Evolutionary conservation across 2,113 vertebrate genomes (phyloP).

Genomic region (Heterotis niloticus): DNA sequence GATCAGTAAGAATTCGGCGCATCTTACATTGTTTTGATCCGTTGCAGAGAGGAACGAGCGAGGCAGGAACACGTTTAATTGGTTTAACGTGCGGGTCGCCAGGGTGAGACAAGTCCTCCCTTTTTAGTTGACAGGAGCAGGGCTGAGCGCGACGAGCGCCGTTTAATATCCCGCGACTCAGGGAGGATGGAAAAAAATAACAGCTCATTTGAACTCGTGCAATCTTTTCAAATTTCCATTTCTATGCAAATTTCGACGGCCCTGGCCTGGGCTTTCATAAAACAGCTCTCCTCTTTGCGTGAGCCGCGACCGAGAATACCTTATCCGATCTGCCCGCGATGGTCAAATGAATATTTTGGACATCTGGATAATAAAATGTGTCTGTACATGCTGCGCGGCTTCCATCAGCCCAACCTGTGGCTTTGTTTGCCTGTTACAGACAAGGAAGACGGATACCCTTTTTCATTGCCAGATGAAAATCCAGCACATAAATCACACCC

Average conservation of each 20-base stretch:
- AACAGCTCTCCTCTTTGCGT: not conserved
- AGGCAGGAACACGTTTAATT: not conserved
- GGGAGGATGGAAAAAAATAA: not conserved
- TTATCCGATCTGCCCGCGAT: conserved; percentile 21
- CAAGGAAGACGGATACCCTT: not conserved
- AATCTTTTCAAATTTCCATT: conserved; percentile 35
- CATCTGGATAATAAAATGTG: conserved; percentile 18
- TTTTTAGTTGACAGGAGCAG: conserved; percentile 12
- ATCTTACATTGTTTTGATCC: not conserved
- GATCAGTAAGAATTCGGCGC: not conserved
- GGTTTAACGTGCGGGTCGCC: conserved; percentile 11
- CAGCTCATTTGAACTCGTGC: conserved; percentile 26
- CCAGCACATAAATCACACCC: not conserved
- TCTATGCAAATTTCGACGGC: conserved; percentile 30
- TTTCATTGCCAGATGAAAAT: not conserved
- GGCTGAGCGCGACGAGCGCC: not conserved
- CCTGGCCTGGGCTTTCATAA: conserved; percentile 18
- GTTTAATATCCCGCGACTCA: conserved; percentile 23
- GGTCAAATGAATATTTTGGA: conserved; percentile 11
- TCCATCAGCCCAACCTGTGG: conserved; percentile 10
- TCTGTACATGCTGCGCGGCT: conserved; percentile 36
- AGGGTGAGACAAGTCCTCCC: not conserved
- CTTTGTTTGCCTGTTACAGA: not conserved
- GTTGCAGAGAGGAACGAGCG: not conserved
- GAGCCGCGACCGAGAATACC: not conserved